phyloP scores from a whole-genome alignment of 2,113 vertebrate species.

The Pteruthius melanotis region DNA sequence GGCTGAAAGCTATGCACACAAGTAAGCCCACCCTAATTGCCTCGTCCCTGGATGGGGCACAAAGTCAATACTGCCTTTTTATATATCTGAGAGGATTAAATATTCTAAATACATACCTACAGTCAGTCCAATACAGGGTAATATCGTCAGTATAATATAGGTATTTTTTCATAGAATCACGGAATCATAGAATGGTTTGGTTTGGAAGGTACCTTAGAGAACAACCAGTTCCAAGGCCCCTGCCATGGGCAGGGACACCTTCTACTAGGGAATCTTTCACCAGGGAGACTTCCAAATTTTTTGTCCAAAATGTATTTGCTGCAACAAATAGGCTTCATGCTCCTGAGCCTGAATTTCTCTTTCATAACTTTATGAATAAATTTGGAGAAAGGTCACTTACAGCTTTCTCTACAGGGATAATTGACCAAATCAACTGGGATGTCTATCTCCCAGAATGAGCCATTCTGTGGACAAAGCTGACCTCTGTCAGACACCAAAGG shows the following conservation, averaged over 20 bases:
- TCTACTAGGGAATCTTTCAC: neutral
- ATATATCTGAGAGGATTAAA: neutral
- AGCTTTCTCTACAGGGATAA: neutral
- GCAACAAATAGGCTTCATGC: neutral
- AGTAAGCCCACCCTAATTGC: neutral
- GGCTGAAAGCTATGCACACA: neutral
- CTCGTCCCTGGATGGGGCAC: neutral
- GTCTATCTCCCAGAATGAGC: neutral
- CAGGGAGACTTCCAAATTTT: neutral
- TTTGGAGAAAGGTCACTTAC: neutral
- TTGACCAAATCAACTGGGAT: neutral
- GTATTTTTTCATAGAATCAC: neutral
- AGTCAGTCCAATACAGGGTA: neutral
- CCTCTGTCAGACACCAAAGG: neutral
- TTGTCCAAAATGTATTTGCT: neutral
- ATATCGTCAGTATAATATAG: accelerated
- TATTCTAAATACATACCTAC: neutral
- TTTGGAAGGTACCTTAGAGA: neutral
- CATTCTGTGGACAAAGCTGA: neutral
- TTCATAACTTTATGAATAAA: neutral
- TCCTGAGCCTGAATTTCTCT: neutral
- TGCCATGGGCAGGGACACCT: neutral
- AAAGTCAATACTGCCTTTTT: neutral
- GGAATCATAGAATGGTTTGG: neutral
- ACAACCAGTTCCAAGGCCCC: neutral